Evolutionary conservation across 2,888 invertebrate genomes (phyloP), one percentile per base, ranked within the genome.

Genomic region (Calameuta idolon): DNA sequence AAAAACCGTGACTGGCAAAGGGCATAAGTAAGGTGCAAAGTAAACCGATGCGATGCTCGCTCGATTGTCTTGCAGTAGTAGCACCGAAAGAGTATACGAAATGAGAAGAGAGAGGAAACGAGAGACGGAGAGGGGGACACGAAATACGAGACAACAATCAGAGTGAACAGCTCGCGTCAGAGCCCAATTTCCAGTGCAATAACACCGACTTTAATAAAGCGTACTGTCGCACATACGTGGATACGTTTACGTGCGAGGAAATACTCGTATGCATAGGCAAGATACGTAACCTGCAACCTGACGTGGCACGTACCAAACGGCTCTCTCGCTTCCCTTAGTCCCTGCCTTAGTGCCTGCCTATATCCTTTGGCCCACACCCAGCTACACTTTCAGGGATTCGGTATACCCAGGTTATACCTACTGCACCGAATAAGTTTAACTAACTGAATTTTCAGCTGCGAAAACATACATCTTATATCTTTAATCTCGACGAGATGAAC

Each of bases 191-290:
- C 82, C 77, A 76, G 75, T 74, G 77, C 80, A 81, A 82, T 82
- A 83, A 81, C 79, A 81, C 80, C 77, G 73, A 80, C 82, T 83
- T 83, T 81, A 81, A 83, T 82, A 79, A 80, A 81, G 78, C 82
- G 74, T n/a, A 37, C 74, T 31, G 33, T 71, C 34, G 71, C 15
- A 34, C 71, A 34, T 71, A 71, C 34, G 71, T 71, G 31, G 71
- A 71, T 55, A 55, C 55, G 55, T 55, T 55, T 55, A 55, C 55
- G 55, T 55, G 55, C 55, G 55, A 55, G 23, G 55, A 23, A 55
- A 55, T 23, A 23, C 9, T 55, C 23, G 55, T 55, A 55, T 55
- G 55, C 55, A 55, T 55, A 55, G 23, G 9, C 55, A 55, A 55
- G 23, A 55, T 55, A 55, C 23, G 55, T 55, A 55, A 23, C 55